Conservation (phyloP, 1,140 invertebrate species). For the Drosophila simulans region DNA sequence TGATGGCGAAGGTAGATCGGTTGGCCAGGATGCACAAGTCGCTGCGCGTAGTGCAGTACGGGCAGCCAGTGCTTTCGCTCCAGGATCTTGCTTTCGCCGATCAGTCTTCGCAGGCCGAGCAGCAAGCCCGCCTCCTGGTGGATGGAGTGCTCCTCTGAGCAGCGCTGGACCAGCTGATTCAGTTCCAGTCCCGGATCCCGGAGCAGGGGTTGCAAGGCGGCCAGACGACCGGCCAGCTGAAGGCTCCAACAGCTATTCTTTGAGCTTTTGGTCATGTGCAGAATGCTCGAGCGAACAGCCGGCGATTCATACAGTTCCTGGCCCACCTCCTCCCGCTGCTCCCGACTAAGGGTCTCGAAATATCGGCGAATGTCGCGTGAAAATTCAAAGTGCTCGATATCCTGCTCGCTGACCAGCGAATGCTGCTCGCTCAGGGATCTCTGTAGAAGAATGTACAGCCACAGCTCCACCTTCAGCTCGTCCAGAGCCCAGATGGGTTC, state of each 20-base stretch:
- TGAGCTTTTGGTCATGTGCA: neutral
- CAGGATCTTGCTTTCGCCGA: neutral
- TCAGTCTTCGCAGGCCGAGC: conserved; percentile 29
- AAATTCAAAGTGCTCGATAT: conserved; percentile 58
- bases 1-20: conserved; percentile 41
- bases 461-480: conserved; percentile 47
- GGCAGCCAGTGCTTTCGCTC: conserved; percentile 7
- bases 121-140: conserved; percentile 43
- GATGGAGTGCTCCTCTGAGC: neutral
- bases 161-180: conserved; percentile 6
- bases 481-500: neutral
- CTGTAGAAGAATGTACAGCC: conserved; percentile 39
- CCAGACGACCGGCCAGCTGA: neutral
- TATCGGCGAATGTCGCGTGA: conserved; percentile 19
- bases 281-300: conserved; percentile 19
- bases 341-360: neutral
- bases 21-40: conserved; percentile 25
- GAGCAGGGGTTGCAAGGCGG: conserved; percentile 28
- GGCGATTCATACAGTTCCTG: conserved; percentile 9
- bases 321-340: neutral
- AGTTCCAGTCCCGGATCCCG: neutral
- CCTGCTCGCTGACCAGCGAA: conserved; percentile 11
- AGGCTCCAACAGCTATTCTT: conserved; percentile 26
- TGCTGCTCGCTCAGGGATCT: neutral
- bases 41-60: conserved; percentile 30